Base-by-base conservation (phyloP, 2,888 invertebrate genomes). In the Melolontha melolontha region DNA sequence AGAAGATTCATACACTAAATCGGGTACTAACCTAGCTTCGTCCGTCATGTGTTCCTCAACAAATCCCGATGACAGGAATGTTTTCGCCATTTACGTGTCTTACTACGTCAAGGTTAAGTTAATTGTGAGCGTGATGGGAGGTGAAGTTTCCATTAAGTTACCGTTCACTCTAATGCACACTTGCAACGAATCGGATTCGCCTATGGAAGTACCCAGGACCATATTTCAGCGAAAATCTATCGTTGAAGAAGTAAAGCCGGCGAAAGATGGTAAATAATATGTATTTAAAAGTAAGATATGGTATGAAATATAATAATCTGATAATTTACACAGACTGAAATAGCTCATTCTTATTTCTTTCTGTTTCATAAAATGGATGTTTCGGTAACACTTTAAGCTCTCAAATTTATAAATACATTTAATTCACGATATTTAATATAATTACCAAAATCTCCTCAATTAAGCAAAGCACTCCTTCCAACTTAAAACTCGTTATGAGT, bases 81-180 rank as follows among this genome's bases (percentile, higher is more conserved):
- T 93, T 0, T 95, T 95, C 78, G 95, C 95, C 64, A 95, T 95
- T 75, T 95, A 95, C 84, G 95, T 95, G 8, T 94, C 94, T 0
- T 95, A 95, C 80, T 95, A 95, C 79, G 94, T 95, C 6, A 95
- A 95, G 87, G 91, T 73, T 39, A 94, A 94, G 82, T 85, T 94
- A 0, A 86, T 92, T 0, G 87, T 94, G 22, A 93, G 93, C 69
- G 89, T 92, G 2, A 92, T 95, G 87, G 93, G 93, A 0, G 93
- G 93, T 1, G 92, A 92, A 68, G 83, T 94, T 6, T 91, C 92
- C 0, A 83, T 94, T 1, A 94, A 94, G 80, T 82, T 94, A 57
- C 94, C 94, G 0, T 94, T 94, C 80, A 90, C 90, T 0, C 82
- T 94, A 16, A 92, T 92, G 81, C 93, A 94, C 80, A 90, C 90